Evolutionary conservation across 37 sponge, comb jelly and placozoan species (phyloP).

Genomic region (Agelas oroides): DNA sequence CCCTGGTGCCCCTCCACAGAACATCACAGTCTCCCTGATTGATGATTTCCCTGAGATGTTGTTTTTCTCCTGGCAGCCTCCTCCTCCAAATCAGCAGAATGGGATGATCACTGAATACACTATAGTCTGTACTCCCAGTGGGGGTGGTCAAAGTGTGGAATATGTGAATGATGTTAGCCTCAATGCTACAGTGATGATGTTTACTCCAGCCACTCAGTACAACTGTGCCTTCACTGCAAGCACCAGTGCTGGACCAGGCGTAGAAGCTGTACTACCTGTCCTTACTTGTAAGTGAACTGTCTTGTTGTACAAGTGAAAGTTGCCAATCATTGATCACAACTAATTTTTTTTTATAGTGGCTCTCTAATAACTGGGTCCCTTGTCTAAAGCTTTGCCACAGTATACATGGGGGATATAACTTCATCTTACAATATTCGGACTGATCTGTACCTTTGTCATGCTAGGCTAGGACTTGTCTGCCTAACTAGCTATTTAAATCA

Average conservation of each 20-base stretch:
- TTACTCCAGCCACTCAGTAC: neutral
- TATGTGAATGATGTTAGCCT: no score
- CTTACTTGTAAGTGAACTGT: neutral
- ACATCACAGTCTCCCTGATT: neutral
- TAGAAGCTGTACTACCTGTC: neutral
- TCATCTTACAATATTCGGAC: no score
- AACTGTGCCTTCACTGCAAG: neutral
- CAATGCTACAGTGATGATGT: neutral
- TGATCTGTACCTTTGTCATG: no score
- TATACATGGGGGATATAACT: no score
- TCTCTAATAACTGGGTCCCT: no score
- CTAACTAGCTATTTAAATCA: no score
- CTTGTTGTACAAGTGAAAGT: no score
- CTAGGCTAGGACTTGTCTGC: no score
- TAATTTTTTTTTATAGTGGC: no score
- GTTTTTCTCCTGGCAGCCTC: neutral
- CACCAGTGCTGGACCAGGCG: conserved; percentile 15
- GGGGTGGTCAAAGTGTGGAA: neutral
- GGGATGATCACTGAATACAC: conserved; percentile 19
- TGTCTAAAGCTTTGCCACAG: no score
- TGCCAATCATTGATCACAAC: no score
- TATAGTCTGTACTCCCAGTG: conserved; percentile 5
- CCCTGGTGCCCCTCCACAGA: conserved; percentile 9
- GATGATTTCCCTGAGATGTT: neutral
- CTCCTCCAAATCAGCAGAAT: neutral